phyloP scores from a whole-genome alignment of 2,797 vertebrate species.

The Diglossa cyanea region DNA sequence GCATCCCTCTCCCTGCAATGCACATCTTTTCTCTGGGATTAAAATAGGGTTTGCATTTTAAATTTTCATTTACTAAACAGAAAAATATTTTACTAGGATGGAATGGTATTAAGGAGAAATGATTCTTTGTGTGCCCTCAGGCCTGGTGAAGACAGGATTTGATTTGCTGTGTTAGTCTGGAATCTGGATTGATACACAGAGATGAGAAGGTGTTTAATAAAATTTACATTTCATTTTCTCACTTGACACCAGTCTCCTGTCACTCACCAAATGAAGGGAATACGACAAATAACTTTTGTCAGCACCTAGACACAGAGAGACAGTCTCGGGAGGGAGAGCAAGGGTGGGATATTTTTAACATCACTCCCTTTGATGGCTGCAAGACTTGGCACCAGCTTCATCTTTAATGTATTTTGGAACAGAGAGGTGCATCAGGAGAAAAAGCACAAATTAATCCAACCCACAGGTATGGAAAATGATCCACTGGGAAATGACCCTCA shows the following conservation, averaged over 20 bases:
- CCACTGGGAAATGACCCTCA: neutral
- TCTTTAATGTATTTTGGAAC: neutral
- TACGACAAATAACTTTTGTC: conserved; percentile 78
- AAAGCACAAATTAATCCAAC: neutral
- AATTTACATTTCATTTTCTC: conserved; percentile 89
- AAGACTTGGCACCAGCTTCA: neutral
- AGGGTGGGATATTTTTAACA: conserved; percentile 48
- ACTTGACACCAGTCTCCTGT: conserved; percentile 84
- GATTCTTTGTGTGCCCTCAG: conserved; percentile 77
- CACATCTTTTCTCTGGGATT: conserved; percentile 73
- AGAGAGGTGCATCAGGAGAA: neutral
- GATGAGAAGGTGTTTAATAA: conserved; percentile 89
- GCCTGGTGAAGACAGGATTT: conserved; percentile 82
- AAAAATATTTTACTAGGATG: conserved; percentile 83
- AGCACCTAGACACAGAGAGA: conserved; percentile 65
- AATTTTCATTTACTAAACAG: conserved; percentile 85
- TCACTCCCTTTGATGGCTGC: neutral
- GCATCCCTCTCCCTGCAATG: conserved; percentile 25
- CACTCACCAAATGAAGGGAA: conserved; percentile 77
- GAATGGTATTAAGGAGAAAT: conserved; percentile 83
- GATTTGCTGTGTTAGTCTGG: conserved; percentile 85
- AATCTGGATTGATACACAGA: conserved; percentile 86
- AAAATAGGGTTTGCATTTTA: conserved; percentile 80
- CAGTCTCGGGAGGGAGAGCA: conserved; percentile 20
- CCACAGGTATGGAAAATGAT: neutral